Base-by-base conservation (phyloP, 2,888 invertebrate genomes). In the Athrips mouffetella region DNA sequence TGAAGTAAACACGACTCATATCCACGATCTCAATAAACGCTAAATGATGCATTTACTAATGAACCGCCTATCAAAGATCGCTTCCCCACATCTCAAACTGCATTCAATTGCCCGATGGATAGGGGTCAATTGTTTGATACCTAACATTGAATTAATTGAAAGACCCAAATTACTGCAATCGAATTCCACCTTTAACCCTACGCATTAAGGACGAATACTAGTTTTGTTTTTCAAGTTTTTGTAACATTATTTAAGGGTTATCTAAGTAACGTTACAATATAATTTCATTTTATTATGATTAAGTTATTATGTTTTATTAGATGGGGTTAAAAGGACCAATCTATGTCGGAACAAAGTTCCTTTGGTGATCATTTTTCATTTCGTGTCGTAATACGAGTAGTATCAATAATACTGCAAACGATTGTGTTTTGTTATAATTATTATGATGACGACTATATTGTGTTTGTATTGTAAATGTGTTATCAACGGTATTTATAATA, bases 91-190 rank as follows among this genome's bases (percentile, higher is more conserved):
- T 72, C 66, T 70, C 63, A 64, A 37, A 68, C 65, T 62, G 62
- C 65, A 59, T 62, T 69, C 71, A 76, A 78, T 79, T 79, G 74
- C 64, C 52, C 58, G 62, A 68, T 67, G 60, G 65, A 72, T 78
- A 67, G 65, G 76, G 77, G 76, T 73, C 73, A 79, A 79, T 80
- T 80, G 77, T 75, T 59, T 55, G 63, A 63, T 63, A 51, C 52
- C 48, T 47, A 50, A 41, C 21, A 45, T 49, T 50, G 44, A 45
- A 48, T 29, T 49, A 51, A 46, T 44, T 41, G 33, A 47, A 29
- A 49, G 33, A 45, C 20, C 20, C 15, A 30, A 39, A 37, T 30
- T n/a, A 16, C 21, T 31, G 23, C 45, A 30, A 20, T 30, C 16
- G 13, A 48, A 11, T 37, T 27, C 29, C 21, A 35, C n/a, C 23